Evolutionary conservation across 2,797 vertebrate species (phyloP), one percentile per base, ranked within the genome.

Genomic region (Artibeus jamaicensis): DNA sequence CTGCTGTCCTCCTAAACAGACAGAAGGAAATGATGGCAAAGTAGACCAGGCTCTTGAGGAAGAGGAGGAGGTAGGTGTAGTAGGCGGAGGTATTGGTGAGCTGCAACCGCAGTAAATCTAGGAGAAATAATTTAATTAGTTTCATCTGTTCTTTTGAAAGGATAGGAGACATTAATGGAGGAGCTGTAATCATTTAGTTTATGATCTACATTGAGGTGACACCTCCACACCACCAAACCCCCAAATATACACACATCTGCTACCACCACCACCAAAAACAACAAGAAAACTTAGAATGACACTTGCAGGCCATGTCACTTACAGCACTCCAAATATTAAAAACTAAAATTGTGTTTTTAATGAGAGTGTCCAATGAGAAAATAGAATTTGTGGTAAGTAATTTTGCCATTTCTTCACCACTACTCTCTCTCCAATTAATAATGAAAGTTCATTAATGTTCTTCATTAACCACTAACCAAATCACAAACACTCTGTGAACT

Each of bases 1-100:
- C 5, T 2, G 12, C 39, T 96, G 86, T 86, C 44, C n/a, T 92
- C 91, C 93, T 97, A 34, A 96, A 95, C 26, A 98, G 91, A 57
- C 96, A 97, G 95, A 95, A 86, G 57, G 98, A 34, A 6, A 97
- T 0, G 0, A 97, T 44, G 71, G 93, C n/a, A 0, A 97, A 97
- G 71, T 98, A 97, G 90, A 98, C 2, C 48, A n/a, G 29, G 59
- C 98, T 98, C 95, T 98, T 99, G 94, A 98, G 39, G 21, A 98
- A 97, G 22, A 99, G 96, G 44, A 98, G 0, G 4, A 97, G 18
- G 34, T 98, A 99, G n/a, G 94, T 96, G 26, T 98, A 97, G 46
- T 95, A 98, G 0, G 98, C 98, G 6, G 97, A 95, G 46, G 71
- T 98, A 62, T 86, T 96, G 3, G 18, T 78, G 29, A 98, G 48